Conservation (phyloP, 1,140 invertebrate species). For the Trypoxylus dichotomus region DNA sequence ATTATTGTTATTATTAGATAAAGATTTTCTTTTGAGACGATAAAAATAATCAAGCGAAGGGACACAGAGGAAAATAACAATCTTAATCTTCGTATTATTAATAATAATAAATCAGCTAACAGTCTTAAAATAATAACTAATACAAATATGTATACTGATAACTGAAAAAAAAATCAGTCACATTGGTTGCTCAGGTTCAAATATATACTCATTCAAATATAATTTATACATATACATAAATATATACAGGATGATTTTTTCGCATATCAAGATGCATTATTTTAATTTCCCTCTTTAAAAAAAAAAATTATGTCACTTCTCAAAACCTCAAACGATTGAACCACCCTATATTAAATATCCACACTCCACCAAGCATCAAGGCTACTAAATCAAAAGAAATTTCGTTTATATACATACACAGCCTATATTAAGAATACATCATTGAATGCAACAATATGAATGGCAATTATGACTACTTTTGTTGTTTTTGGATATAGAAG, state of each 20-base stretch:
- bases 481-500: too few species aligned
- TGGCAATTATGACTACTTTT: constrained; percentile 1
- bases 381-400: constrained; percentile 30
- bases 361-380: constrained; percentile 25
- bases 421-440: constrained; percentile 43
- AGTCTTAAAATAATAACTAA: constrained; percentile 48
- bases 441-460: constrained; percentile 31
- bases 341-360: constrained; percentile 17
- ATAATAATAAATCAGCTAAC: constrained; percentile 48
- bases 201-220: background rate
- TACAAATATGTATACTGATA: constrained; percentile 44
- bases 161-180: constrained; percentile 40
- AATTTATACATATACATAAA: constrained; percentile 29
- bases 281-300: too few species aligned
- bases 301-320: too few species aligned
- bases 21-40: background rate
- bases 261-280: background rate
- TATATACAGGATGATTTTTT: constrained; percentile 26
- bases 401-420: constrained; percentile 50
- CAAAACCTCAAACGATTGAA: constrained; percentile 28
- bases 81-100: constrained; percentile 28
- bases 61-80: too few species aligned
- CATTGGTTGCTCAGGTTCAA: constrained; percentile 46
- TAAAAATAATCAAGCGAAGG: background rate
- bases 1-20: too few species aligned